Evolutionary conservation across 2,797 vertebrate species (phyloP).

Genomic region (Phataginus tetradactyla): DNA sequence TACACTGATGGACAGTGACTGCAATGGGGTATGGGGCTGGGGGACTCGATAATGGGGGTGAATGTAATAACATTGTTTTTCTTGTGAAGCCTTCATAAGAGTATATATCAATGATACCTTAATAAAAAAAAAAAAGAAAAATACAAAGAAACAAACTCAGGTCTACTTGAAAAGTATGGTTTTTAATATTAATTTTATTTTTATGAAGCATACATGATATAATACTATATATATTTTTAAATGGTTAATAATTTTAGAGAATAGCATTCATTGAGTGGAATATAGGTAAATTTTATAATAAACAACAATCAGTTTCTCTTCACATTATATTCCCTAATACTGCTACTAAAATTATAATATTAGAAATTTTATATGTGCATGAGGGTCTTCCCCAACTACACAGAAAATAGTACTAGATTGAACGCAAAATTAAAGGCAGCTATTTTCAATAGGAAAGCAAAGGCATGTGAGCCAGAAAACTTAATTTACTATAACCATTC

Average conservation of each 20-base stretch:
- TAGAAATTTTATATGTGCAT: not conserved
- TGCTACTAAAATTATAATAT: not conserved
- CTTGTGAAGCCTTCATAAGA: no score
- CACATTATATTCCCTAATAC: not conserved
- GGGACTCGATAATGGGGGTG: no score
- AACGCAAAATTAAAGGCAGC: not conserved
- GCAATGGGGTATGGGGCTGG: no score
- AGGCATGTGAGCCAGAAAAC: not conserved
- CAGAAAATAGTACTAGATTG: not conserved
- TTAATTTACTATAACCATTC: not conserved
- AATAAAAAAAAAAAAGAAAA: no score
- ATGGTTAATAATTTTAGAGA: not conserved
- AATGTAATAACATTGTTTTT: no score
- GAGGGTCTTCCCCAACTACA: not conserved
- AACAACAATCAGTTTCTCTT: not conserved
- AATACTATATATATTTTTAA: not conserved
- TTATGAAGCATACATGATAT: not conserved
- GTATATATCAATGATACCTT: no score
- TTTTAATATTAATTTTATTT: not conserved
- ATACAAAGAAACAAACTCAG: not conserved
- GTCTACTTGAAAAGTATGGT: not conserved
- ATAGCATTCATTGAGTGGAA: not conserved
- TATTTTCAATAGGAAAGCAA: not conserved
- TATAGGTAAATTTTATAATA: not conserved
- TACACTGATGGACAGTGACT: no score